phyloP scores from a whole-genome alignment of 2,113 vertebrate genomes.

The Apus apus region DNA sequence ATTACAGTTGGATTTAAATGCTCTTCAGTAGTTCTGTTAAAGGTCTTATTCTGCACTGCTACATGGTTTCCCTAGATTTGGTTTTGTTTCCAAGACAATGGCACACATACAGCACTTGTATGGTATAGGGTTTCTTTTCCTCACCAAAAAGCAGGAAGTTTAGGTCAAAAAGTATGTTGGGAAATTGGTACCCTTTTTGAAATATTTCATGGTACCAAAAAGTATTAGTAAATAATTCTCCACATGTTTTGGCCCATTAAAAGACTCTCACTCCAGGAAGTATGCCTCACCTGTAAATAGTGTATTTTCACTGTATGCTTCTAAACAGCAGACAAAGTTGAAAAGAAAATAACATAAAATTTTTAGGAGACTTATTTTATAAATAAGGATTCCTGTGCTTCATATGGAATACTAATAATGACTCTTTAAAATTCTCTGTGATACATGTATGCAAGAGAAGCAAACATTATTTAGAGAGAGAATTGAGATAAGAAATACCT shows the following conservation, averaged over 20 bases:
- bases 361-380: constrained; percentile 23
- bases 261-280: neutral
- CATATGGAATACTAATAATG: neutral
- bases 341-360: neutral
- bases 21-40: neutral
- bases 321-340: neutral
- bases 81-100: neutral
- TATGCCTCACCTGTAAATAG: neutral
- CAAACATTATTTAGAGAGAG: neutral
- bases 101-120: neutral
- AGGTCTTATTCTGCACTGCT: neutral
- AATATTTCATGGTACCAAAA: neutral
- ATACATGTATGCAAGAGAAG: neutral
- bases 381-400: neutral
- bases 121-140: accelerated
- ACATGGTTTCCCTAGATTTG: neutral
- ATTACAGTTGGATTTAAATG: neutral
- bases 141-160: neutral
- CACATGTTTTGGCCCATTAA: neutral
- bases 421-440: constrained; percentile 3
- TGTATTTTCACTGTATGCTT: neutral
- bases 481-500: neutral
- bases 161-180: neutral
- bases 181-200: neutral
- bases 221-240: neutral